Evolutionary conservation across 2,797 vertebrate genomes (phyloP), one percentile per base, ranked within the genome.

Genomic region (Hirundo rustica): DNA sequence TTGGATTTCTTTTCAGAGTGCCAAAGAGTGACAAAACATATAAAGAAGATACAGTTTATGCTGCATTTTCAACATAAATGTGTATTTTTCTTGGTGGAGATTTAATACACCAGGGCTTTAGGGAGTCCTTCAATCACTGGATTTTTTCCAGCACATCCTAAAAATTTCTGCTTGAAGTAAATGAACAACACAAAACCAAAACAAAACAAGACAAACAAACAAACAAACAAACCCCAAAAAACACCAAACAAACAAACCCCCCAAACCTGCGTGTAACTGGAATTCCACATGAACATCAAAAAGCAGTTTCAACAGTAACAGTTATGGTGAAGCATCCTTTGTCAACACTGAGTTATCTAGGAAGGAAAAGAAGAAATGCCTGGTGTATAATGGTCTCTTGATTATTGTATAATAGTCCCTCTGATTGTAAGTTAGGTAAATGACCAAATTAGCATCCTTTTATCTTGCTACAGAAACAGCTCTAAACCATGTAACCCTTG

Each of bases 141-240:
- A 60, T 38, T 13, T 36, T 91, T 89, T 83, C 42, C 79, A 92
- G 58, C 17, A n/a, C 36, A 75, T 75, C 66, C 61, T 66, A 32
- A 91, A 92, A 80, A 62, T 65, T 94, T 95, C 44, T 70, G 84
- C 67, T 91, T 5, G 1, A 84, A 91, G 72, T 81, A 57, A 85
- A 89, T 3, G 20, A 84, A 80, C 0, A 17, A 71, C 26, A 19
- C 21, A 60, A 85, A 65, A 86, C 73, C 57, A 36, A 20, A n/a
- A 55, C 36, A 71, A 82, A 29, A 32, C 13, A 42, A 42, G 40
- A 42, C 13, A 42, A 42, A 42, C 13, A 42, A 42, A 16, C 13
- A 42, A 42, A 16, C 12, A 42, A 42, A 15, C 40, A 40, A 36
- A 10, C 36, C 36, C 36, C 10, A 38, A 38, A 38, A 38, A 10